A percentile compares a stretch with the other conserved stretches of the same genome.
phyloP scores from a whole-genome alignment of 64 coral and sea anemone genomes.

The Pachyseris speciosa region DNA sequence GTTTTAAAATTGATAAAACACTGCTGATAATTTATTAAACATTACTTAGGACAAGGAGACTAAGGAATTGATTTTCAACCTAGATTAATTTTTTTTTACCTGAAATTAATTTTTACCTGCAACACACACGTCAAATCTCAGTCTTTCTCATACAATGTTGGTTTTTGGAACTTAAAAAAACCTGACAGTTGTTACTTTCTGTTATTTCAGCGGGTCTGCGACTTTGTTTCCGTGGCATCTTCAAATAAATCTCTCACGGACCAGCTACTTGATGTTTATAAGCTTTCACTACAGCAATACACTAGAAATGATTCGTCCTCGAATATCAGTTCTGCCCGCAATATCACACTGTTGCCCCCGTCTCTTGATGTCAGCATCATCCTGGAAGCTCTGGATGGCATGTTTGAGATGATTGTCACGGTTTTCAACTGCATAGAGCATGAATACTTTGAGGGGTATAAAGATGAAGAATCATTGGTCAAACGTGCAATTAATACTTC shows the following conservation, averaged over 20 bases:
- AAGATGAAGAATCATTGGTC: slow-evolving; percentile 77
- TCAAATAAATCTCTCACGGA: neutral
- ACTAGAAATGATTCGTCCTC: neutral
- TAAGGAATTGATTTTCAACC: too few species aligned
- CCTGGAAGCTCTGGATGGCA: slow-evolving; percentile 45
- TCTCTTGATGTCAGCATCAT: slow-evolving; percentile 23
- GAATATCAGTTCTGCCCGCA: neutral
- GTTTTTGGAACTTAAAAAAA: neutral
- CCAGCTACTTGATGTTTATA: neutral
- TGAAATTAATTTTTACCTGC: too few species aligned
- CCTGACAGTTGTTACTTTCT: neutral
- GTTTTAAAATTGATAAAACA: too few species aligned
- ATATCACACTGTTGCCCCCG: neutral
- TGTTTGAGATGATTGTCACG: slow-evolving; percentile 42
- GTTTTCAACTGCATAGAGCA: slow-evolving; percentile 73
- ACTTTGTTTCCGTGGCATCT: neutral
- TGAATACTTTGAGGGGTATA: slow-evolving; percentile 77
- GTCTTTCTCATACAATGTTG: too few species aligned
- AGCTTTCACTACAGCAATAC: too few species aligned
- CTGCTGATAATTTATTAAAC: too few species aligned
- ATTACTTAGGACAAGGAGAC: too few species aligned
- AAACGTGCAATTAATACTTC: slow-evolving; percentile 78
- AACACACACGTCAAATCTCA: too few species aligned
- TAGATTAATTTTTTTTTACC: too few species aligned
- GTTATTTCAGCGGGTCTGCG: neutral